Percentiles rank a stretch among this genome's conserved stretches.
These are phyloP conservation scores for Eurypyga helias DNA, from an alignment of 2,113 vertebrate genomes.

Conservation along the genomic window DNA sequence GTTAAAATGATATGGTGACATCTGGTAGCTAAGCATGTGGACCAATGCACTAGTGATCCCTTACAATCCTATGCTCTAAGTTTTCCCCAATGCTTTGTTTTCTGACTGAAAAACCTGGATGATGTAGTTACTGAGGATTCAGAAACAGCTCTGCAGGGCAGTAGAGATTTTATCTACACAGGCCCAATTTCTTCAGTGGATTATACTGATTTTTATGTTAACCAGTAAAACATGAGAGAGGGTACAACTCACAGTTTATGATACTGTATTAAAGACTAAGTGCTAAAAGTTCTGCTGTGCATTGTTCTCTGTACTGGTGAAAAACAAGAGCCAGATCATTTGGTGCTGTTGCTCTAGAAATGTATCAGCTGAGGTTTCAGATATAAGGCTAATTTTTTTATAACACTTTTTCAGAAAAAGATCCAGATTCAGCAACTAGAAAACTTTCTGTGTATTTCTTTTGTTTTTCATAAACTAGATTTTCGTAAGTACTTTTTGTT, in stretches of 20 bases:
- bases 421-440: not conserved
- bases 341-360: not conserved
- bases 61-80: not conserved
- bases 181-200: not conserved
- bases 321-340: not conserved
- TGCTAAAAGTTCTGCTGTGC: not conserved
- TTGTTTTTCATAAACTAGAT: not conserved
- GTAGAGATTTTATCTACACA: not conserved
- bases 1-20: not conserved
- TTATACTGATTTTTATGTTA: not conserved
- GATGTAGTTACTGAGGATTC: not conserved
- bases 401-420: not conserved
- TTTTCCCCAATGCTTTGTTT: not conserved
- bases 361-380: not conserved
- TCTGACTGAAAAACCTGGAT: not conserved
- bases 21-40: not conserved
- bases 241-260: not conserved
- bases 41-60: not conserved
- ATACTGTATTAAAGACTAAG: not conserved
- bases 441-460: not conserved
- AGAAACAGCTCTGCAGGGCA: not conserved
- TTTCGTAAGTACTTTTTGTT: not conserved
- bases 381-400: not conserved
- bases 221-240: not conserved
- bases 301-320: not conserved